Evolutionary conservation across 2,797 vertebrate species (phyloP).

Genomic region (Anguilla pacifica): DNA sequence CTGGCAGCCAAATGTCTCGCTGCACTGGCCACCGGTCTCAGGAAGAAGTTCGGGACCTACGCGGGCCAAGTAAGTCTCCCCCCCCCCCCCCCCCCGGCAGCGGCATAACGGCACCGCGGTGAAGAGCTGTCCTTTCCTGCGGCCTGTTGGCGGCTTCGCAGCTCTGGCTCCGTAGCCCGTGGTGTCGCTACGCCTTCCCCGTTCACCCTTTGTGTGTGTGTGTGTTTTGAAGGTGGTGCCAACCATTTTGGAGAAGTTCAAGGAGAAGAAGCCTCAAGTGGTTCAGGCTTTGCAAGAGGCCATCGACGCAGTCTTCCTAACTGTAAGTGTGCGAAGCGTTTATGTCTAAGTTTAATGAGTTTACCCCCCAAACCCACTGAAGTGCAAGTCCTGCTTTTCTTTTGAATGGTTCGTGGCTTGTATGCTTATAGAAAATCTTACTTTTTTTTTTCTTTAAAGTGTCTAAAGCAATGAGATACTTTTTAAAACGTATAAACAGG

Average conservation of each 20-base stretch:
- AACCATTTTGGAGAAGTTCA: conserved; percentile 96
- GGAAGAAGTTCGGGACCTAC: conserved; percentile 98
- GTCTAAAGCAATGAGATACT: too few relatives aligned
- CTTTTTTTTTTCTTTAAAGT: too few relatives aligned
- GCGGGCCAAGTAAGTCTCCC: conserved; percentile 85
- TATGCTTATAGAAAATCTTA: too few relatives aligned
- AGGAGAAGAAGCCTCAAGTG: conserved; percentile 97
- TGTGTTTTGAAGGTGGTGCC: conserved; percentile 82
- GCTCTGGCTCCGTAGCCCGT: neutral
- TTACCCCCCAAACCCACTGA: too few relatives aligned
- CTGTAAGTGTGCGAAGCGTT: conserved; percentile 74
- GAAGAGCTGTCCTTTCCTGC: neutral
- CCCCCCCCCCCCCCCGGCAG: neutral
- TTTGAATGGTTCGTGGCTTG: too few relatives aligned
- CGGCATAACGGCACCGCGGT: too few relatives aligned
- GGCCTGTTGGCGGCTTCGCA: too few relatives aligned
- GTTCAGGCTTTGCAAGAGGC: conserved; percentile 95
- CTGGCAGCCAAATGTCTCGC: conserved; percentile 94
- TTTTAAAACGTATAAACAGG: too few relatives aligned
- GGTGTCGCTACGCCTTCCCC: neutral
- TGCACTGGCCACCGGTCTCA: conserved; percentile 85
- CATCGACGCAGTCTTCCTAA: conserved; percentile 94
- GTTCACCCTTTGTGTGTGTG: neutral
- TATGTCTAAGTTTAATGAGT: too few relatives aligned
- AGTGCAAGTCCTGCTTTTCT: too few relatives aligned